Evolutionary conservation across 2,888 invertebrate species (phyloP).

Genomic region (Serrognathus titanus): DNA sequence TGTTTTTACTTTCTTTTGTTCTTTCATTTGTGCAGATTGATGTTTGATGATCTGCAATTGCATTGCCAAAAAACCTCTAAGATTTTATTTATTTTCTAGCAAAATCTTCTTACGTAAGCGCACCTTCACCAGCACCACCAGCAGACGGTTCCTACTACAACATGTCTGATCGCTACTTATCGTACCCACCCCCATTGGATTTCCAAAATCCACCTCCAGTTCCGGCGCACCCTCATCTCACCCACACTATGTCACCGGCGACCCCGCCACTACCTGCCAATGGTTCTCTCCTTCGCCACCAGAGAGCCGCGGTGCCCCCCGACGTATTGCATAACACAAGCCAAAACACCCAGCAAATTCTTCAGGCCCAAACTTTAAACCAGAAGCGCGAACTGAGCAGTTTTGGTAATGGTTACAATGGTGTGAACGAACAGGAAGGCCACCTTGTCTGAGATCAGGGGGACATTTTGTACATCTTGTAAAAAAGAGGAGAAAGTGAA

Average conservation of each 20-base stretch:
- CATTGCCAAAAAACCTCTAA: not conserved
- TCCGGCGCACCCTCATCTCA: constrained; percentile 56
- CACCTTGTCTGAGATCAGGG: constrained; percentile 50
- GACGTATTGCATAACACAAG: constrained; percentile 50
- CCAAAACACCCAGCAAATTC: constrained; percentile 44
- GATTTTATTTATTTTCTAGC: constrained; percentile 41
- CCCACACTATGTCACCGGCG: constrained; percentile 48
- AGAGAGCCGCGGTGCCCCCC: constrained; percentile 41
- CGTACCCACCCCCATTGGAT: constrained; percentile 72
- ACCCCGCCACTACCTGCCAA: constrained; percentile 43
- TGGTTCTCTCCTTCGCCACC: constrained; percentile 45
- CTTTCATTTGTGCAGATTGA: no score
- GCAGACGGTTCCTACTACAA: constrained; percentile 78
- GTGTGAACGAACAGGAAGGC: constrained; percentile 49
- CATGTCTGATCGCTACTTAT: constrained; percentile 76
- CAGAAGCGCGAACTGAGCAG: constrained; percentile 48
- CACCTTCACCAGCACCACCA: constrained; percentile 71
- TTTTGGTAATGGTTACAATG: constrained; percentile 47
- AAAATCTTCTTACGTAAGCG: constrained; percentile 61
- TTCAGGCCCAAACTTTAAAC: constrained; percentile 47
- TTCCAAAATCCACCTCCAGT: constrained; percentile 56
- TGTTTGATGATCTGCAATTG: no score
- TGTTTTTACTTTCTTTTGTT: no score
- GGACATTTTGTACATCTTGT: constrained; percentile 34
- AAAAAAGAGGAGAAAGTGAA: constrained; percentile 15